Percentiles rank a stretch among this genome's conserved stretches.
These are phyloP conservation scores for Bathynomus jamesi DNA, from an alignment of 1,140 invertebrate genomes.

Conservation along the genomic window DNA sequence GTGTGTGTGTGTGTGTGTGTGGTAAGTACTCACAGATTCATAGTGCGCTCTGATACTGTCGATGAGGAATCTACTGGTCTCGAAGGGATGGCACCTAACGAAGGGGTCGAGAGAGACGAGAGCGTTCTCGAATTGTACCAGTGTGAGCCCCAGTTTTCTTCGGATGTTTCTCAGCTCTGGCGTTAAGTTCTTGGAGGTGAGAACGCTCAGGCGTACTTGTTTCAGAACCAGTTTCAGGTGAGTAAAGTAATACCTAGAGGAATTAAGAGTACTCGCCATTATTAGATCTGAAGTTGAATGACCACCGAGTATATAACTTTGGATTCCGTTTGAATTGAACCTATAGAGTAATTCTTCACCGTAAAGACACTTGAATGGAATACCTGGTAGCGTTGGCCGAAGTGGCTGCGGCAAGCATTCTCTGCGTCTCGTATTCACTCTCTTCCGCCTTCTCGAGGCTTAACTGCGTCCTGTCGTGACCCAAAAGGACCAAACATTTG, in stretches of 20 bases:
- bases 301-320: too few species aligned
- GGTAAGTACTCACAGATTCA: conserved; percentile 56
- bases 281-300: too few species aligned
- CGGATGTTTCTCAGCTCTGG: conserved; percentile 70
- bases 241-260: conserved; percentile 72
- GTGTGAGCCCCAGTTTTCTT: conserved; percentile 70
- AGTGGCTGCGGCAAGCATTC: conserved; percentile 67
- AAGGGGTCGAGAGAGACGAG: conserved; percentile 83
- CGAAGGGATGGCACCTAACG: conserved; percentile 74
- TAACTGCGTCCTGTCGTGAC: conserved; percentile 43
- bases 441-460: conserved; percentile 56
- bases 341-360: too few species aligned
- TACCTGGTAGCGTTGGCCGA: conserved; percentile 63
- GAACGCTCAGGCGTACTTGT: conserved; percentile 73
- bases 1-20: too few species aligned
- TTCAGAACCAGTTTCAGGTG: conserved; percentile 69
- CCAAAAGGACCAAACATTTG: conserved; percentile 66
- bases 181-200: conserved; percentile 71
- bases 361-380: background rate
- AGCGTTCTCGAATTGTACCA: conserved; percentile 95
- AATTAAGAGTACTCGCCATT: conserved; percentile 18
- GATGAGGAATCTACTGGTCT: conserved; percentile 71
- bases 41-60: conserved; percentile 71
- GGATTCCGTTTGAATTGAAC: too few species aligned
- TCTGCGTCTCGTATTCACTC: conserved; percentile 60